Evolutionary conservation across 1,140 invertebrate species (phyloP).

Genomic region (Eueides isabella): DNA sequence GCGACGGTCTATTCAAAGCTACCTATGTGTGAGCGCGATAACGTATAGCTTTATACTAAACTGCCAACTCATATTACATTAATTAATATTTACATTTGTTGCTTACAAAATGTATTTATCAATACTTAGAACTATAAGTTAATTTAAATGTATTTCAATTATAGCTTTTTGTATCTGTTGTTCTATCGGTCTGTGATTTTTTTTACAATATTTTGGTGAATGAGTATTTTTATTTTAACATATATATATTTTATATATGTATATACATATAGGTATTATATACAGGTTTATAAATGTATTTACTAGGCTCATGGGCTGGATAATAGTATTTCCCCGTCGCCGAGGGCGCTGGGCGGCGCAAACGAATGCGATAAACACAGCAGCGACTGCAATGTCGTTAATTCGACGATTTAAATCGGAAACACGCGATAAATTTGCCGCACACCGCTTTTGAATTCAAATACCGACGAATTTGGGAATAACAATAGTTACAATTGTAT

Average conservation of each 20-base stretch:
- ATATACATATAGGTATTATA: too few species aligned
- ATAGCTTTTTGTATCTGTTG: neutral
- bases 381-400: constrained; percentile 61
- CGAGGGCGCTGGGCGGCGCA: constrained; percentile 43
- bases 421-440: constrained; percentile 74
- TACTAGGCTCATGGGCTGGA: neutral
- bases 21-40: constrained; percentile 59
- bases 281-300: too few species aligned
- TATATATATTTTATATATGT: too few species aligned
- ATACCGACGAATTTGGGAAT: constrained; percentile 52
- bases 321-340: constrained; percentile 25
- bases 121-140: neutral
- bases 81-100: constrained; percentile 33
- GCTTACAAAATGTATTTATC: neutral
- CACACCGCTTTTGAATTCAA: constrained; percentile 69
- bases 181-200: too few species aligned
- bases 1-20: constrained; percentile 52
- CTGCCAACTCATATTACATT: constrained; percentile 29
- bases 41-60: constrained; percentile 42
- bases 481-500: constrained; percentile 45
- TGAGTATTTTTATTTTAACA: too few species aligned
- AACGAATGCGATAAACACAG: constrained; percentile 66
- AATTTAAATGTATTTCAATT: too few species aligned
- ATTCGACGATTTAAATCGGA: constrained; percentile 77
- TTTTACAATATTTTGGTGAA: too few species aligned